Evolutionary conservation across 1,140 invertebrate genomes (phyloP).

Genomic region (Asbolus verrucosus): DNA sequence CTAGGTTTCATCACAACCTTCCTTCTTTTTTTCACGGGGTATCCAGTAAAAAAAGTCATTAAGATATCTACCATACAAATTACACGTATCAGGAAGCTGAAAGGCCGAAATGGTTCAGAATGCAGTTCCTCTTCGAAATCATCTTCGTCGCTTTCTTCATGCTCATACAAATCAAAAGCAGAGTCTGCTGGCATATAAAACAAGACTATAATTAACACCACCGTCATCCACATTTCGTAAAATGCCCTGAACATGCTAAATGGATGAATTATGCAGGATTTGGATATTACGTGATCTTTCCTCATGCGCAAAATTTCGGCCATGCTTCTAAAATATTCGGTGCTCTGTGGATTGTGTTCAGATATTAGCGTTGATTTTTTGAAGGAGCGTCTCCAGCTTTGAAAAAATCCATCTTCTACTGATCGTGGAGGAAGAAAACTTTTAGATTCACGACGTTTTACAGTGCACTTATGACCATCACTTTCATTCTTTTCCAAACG

Average conservation of each 20-base stretch:
- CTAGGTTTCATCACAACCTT: slow-evolving; percentile 3
- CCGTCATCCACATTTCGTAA: slow-evolving; percentile 22
- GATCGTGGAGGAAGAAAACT: slow-evolving; percentile 1
- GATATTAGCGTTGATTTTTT: slow-evolving; percentile 14
- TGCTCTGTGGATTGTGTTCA: slow-evolving; percentile 6
- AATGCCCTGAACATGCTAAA: slow-evolving; percentile 8
- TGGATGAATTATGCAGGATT: slow-evolving; percentile 1
- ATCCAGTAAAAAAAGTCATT: slow-evolving; percentile 26
- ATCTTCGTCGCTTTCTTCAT: neutral
- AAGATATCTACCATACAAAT: neutral
- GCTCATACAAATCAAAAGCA: slow-evolving; percentile 5
- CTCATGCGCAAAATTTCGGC: slow-evolving; percentile 1
- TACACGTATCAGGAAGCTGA: neutral
- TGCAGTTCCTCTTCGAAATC: neutral
- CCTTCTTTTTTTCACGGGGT: neutral
- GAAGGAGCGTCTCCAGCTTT: neutral
- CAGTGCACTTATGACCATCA: neutral
- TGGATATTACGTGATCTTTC: slow-evolving; percentile 1
- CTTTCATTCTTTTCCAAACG: neutral
- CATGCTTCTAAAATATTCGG: slow-evolving; percentile 15
- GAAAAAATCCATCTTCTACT: neutral
- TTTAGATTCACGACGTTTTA: neutral
- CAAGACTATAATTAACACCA: neutral
- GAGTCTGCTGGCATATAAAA: slow-evolving; percentile 13
- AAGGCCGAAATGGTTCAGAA: neutral